Evolutionary conservation across 2,797 vertebrate genomes (phyloP).

Genomic region (Acanthurus tractus): DNA sequence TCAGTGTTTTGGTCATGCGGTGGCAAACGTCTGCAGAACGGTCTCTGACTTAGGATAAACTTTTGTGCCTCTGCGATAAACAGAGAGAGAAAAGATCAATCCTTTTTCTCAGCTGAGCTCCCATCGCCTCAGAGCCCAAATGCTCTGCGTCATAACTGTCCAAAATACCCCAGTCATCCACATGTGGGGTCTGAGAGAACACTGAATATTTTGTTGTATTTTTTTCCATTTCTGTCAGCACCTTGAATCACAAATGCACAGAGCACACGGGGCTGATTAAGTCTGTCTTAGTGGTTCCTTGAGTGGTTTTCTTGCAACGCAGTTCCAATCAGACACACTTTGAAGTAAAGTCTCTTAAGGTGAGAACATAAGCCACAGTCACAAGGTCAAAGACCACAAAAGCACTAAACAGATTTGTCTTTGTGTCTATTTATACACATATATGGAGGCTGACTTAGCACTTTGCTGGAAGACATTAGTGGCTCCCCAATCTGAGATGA

Average conservation of each 20-base stretch:
- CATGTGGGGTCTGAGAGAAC: slow-evolving; percentile 35
- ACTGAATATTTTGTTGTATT: slow-evolving; percentile 45
- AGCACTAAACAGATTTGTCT: slow-evolving; percentile 62
- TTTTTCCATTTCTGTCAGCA: slow-evolving; percentile 11
- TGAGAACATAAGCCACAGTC: slow-evolving; percentile 53
- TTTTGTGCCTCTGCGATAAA: not conserved
- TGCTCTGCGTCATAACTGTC: slow-evolving; percentile 31
- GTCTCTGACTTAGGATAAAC: slow-evolving; percentile 12
- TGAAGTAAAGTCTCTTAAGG: slow-evolving; percentile 28
- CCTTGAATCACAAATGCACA: slow-evolving; percentile 28
- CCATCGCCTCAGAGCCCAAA: slow-evolving; percentile 26
- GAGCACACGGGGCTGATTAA: not conserved
- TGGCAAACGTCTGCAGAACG: slow-evolving; percentile 13
- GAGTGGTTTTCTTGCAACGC: not conserved
- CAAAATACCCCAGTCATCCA: slow-evolving; percentile 4
- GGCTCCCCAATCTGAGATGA: slow-evolving; percentile 19
- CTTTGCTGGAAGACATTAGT: slow-evolving; percentile 23
- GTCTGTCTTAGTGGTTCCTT: slow-evolving; percentile 12
- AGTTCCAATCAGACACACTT: slow-evolving; percentile 27
- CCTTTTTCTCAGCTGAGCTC: slow-evolving; percentile 39
- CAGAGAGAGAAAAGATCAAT: slow-evolving; percentile 1
- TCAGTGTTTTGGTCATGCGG: slow-evolving; percentile 36
- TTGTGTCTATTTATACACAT: slow-evolving; percentile 63
- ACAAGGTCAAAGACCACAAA: slow-evolving; percentile 57
- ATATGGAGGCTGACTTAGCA: slow-evolving; percentile 55